Evolutionary conservation across 2,797 vertebrate genomes (phyloP).

Genomic region (Dicrostonyx torquatus): DNA sequence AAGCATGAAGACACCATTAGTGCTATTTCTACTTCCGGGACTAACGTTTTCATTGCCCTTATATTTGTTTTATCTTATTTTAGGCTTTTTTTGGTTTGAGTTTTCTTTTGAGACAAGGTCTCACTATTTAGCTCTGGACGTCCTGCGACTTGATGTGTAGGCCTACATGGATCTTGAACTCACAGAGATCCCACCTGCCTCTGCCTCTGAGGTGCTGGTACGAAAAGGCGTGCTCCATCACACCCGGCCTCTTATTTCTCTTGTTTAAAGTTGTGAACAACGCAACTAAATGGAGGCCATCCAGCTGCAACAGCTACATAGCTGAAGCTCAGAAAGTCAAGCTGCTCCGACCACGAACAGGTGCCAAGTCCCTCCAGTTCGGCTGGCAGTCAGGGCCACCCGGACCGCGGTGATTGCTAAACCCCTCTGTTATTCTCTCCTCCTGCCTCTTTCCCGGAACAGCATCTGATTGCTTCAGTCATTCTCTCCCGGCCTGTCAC

Average conservation of each 20-base stretch:
- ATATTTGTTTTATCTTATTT: background rate
- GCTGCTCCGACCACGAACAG: background rate
- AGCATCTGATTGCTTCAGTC: conserved; percentile 44
- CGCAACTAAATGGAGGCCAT: background rate
- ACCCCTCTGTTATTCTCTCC: background rate
- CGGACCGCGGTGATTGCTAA: background rate
- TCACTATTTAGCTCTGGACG: background rate
- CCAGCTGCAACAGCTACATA: background rate
- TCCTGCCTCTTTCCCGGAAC: conserved; percentile 19
- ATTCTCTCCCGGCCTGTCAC: conserved; percentile 48
- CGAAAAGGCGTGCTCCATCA: background rate
- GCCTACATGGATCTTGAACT: background rate
- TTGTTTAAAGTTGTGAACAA: background rate
- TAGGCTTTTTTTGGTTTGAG: background rate
- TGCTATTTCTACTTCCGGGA: background rate
- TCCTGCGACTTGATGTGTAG: background rate
- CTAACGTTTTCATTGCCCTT: background rate
- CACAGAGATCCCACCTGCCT: background rate
- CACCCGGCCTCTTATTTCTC: background rate
- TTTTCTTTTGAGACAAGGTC: background rate
- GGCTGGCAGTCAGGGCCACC: background rate
- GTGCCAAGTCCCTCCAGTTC: background rate
- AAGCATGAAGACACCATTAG: background rate
- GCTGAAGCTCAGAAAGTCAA: background rate
- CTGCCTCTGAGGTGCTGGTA: background rate